Evolutionary conservation across 2,888 invertebrate genomes (phyloP).

Genomic region (Eristalis arbustorum): DNA sequence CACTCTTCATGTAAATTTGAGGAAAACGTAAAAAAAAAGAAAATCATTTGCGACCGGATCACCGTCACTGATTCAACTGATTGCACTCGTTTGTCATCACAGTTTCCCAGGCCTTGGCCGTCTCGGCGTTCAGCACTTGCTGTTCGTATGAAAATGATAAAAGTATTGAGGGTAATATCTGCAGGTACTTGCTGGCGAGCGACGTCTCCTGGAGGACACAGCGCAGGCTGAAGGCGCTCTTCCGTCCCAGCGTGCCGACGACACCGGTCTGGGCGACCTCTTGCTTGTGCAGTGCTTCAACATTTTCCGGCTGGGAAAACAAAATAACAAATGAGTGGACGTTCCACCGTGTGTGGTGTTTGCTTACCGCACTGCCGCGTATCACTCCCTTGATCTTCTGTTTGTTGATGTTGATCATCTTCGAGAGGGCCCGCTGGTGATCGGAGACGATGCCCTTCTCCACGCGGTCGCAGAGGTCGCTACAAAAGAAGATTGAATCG

Average conservation of each 20-base stretch:
- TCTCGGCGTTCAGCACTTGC: constrained; percentile 67
- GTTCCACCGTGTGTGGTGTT: neutral
- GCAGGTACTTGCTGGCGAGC: constrained; percentile 83
- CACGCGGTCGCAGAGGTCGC: constrained; percentile 83
- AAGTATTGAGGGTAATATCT: constrained; percentile 83
- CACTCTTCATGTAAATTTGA: neutral
- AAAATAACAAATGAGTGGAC: constrained; percentile 29
- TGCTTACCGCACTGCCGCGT: constrained; percentile 83
- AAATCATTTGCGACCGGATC: neutral
- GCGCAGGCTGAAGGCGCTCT: constrained; percentile 84
- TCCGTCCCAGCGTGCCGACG: constrained; percentile 83
- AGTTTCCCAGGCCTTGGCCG: constrained; percentile 71
- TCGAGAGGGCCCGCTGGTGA: constrained; percentile 83
- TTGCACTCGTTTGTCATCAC: constrained; percentile 71
- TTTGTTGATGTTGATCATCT: constrained; percentile 84
- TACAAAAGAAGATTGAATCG: constrained; percentile 15
- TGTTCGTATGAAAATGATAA: constrained; percentile 81
- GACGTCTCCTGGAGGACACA: constrained; percentile 85
- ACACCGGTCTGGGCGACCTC: constrained; percentile 84
- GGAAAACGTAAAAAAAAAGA: neutral
- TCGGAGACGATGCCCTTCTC: constrained; percentile 84
- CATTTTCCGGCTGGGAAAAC: constrained; percentile 82
- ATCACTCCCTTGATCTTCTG: constrained; percentile 84
- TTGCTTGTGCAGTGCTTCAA: constrained; percentile 83
- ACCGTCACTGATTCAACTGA: constrained; percentile 62